Evolutionary conservation across 2,113 vertebrate genomes (phyloP).

Genomic region (Thalassoma bifasciatum): DNA sequence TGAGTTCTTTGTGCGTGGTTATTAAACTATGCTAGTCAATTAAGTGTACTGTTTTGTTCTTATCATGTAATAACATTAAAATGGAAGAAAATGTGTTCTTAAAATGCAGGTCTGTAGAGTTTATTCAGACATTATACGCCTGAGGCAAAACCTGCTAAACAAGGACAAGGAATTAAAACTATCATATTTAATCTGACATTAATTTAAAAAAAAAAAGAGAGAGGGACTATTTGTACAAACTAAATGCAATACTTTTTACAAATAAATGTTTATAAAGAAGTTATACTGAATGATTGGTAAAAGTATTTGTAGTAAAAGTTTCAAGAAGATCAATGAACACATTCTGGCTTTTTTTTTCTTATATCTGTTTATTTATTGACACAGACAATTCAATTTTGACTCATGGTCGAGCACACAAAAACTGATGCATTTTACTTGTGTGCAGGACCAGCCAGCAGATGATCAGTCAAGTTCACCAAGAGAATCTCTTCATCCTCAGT

Average conservation of each 20-base stretch:
- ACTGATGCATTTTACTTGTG: not conserved
- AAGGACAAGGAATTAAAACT: not conserved
- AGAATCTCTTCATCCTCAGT: constrained; percentile 47
- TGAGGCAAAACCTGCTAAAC: not conserved
- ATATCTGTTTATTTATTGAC: not conserved
- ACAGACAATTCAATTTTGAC: not conserved
- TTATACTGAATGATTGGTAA: too few relatives aligned
- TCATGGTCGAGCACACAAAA: not conserved
- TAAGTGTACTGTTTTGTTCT: not conserved
- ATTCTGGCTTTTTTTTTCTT: too few relatives aligned
- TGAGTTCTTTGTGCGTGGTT: not conserved
- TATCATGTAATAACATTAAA: not conserved
- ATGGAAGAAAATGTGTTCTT: not conserved
- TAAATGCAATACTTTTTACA: too few relatives aligned
- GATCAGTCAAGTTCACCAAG: constrained; percentile 49
- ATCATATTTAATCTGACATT: not conserved
- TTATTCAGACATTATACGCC: constrained; percentile 6
- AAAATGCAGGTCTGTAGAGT: not conserved
- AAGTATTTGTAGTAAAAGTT: too few relatives aligned
- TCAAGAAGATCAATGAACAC: too few relatives aligned
- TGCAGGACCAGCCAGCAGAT: not conserved
- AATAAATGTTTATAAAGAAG: too few relatives aligned
- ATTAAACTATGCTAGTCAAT: not conserved
- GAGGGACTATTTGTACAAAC: too few relatives aligned
- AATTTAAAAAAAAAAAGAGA: too few relatives aligned